Percentiles rank a stretch among this genome's conserved stretches.
Conservation (phyloP, 2,888 invertebrate genomes). For the Microplitis deprimator region DNA sequence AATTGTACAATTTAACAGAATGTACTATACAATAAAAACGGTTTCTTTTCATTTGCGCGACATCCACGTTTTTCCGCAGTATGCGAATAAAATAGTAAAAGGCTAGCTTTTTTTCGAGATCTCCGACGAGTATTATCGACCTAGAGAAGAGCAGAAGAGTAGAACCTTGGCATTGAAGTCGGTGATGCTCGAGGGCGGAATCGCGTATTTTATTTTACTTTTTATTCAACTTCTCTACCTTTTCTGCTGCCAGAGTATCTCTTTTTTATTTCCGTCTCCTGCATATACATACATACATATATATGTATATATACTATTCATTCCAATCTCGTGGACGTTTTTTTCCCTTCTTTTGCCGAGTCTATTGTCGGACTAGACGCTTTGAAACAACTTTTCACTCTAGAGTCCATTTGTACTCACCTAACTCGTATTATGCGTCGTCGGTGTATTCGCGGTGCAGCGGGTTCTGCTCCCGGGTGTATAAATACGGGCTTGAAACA, state of each 20-base stretch:
- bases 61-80: background rate
- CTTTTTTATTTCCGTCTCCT: constrained; percentile 44
- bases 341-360: constrained; percentile 42
- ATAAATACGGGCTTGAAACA: constrained; percentile 32
- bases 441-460: constrained; percentile 32
- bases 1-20: background rate
- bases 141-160: constrained; percentile 20
- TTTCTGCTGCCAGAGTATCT: constrained; percentile 33
- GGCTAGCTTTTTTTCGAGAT: constrained; percentile 1
- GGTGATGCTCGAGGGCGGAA: constrained; percentile 29
- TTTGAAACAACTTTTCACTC: constrained; percentile 61
- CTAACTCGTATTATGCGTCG: constrained; percentile 30
- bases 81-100: constrained; percentile 21
- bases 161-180: constrained; percentile 53
- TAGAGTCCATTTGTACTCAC: constrained; percentile 34
- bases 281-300: background rate
- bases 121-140: constrained; percentile 7
- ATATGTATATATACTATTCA: constrained; percentile 41
- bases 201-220: constrained; percentile 41
- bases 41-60: constrained; percentile 6
- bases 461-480: constrained; percentile 16
- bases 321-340: constrained; percentile 49
- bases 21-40: background rate
- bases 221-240: constrained; percentile 32
- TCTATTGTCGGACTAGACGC: constrained; percentile 59